Conservation (phyloP, 1,140 invertebrate genomes). For the Penaeus japonicus region DNA sequence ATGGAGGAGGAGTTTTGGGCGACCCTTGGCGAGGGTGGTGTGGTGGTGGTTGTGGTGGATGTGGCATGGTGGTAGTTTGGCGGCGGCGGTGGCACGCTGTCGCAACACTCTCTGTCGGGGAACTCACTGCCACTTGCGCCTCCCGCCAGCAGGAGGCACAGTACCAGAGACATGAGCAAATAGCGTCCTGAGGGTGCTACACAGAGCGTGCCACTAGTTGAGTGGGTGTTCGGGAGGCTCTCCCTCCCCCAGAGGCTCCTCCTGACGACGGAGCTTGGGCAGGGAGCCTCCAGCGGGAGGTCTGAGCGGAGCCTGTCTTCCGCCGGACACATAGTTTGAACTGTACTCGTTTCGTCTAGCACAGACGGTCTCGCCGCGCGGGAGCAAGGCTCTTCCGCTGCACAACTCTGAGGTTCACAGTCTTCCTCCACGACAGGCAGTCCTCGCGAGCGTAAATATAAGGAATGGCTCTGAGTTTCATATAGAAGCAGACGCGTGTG, state of each 20-base stretch:
- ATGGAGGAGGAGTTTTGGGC: constrained; percentile 10
- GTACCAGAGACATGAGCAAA: neutral
- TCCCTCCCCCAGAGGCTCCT: neutral
- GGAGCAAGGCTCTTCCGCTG: neutral
- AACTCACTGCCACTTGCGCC: constrained; percentile 46
- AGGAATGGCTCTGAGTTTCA: neutral
- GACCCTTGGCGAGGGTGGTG: constrained; percentile 27
- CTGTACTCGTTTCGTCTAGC: neutral
- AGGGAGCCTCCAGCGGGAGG: neutral
- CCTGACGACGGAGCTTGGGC: neutral
- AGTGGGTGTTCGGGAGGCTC: neutral
- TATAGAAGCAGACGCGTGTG: too few species aligned
- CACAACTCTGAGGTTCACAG: neutral
- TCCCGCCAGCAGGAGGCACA: constrained; percentile 50
- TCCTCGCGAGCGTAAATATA: neutral
- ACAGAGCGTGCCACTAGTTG: neutral
- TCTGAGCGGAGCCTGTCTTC: too few species aligned
- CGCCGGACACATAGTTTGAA: neutral
- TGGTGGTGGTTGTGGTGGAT: constrained; percentile 57
- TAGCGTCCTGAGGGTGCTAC: neutral
- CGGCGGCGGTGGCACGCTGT: constrained; percentile 57
- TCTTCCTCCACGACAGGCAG: neutral
- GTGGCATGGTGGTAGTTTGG: constrained; percentile 57
- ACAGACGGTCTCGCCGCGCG: neutral
- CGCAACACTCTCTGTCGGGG: constrained; percentile 58